These are phyloP conservation scores for Calypte anna DNA, from an alignment of 2,113 vertebrate species.

Conservation along the genomic window DNA sequence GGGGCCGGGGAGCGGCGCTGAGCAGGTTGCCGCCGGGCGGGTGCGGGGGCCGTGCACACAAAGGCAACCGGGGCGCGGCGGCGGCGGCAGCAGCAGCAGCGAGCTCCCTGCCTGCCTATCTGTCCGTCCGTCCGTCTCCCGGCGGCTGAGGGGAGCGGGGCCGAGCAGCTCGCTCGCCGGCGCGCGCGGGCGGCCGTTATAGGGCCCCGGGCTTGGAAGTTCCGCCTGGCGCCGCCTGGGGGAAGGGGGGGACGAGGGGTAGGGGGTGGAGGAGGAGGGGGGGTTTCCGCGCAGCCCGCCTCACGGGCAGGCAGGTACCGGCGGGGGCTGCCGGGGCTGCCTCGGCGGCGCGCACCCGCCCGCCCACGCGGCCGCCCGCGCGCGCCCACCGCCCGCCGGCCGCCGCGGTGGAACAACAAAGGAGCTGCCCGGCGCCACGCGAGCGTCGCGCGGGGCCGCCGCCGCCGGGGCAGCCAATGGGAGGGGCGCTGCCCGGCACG, in stretches of 20 bases:
- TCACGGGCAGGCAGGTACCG: neutral
- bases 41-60: neutral
- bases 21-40: neutral
- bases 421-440: neutral
- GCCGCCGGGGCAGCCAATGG: constrained; percentile 34
- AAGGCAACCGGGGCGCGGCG: neutral
- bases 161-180: neutral
- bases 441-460: neutral
- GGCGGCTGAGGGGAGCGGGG: neutral
- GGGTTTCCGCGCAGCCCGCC: neutral
- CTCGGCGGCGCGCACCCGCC: neutral
- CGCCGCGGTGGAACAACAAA: constrained; percentile 44
- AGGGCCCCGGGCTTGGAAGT: neutral
- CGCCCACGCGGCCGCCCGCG: neutral
- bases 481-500: constrained; percentile 32
- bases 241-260: too few relatives aligned
- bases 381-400: neutral
- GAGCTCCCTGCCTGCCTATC: too few relatives aligned
- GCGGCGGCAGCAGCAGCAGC: too few relatives aligned
- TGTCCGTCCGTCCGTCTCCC: neutral
- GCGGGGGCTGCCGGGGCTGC: neutral
- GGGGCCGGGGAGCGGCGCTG: neutral
- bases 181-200: neutral
- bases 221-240: neutral
- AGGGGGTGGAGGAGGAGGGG: too few relatives aligned